A percentile compares a stretch with the other conserved stretches of the same genome.
phyloP scores from a whole-genome alignment of 2,888 invertebrate genomes.

The Parelbella ahira region DNA sequence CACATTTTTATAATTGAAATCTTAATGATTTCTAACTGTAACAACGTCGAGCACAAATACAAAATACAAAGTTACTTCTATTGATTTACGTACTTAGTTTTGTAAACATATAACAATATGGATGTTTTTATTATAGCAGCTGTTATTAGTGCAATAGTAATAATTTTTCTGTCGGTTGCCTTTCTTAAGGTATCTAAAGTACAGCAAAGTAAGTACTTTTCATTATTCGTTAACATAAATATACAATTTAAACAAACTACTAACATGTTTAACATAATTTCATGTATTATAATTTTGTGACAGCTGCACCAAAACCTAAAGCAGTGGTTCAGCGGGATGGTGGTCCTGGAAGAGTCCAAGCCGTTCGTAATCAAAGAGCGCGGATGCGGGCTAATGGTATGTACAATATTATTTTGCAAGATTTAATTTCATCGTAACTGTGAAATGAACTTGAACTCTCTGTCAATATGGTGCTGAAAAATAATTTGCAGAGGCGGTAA shows the following conservation, averaged over 20 bases:
- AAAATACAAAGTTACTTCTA: too few species aligned
- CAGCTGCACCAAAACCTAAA: slow-evolving; percentile 57
- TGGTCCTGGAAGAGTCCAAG: slow-evolving; percentile 84
- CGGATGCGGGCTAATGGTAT: slow-evolving; percentile 81
- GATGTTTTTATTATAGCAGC: slow-evolving; percentile 70
- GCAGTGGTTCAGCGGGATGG: slow-evolving; percentile 73
- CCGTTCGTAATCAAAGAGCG: slow-evolving; percentile 86
- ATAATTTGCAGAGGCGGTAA: too few species aligned
- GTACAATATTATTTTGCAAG: too few species aligned
- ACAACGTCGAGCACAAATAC: too few species aligned
- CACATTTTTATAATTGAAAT: too few species aligned
- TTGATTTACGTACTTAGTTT: background rate
- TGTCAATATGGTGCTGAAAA: too few species aligned
- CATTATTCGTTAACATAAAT: too few species aligned
- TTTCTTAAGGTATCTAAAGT: slow-evolving; percentile 56
- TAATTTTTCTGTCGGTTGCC: slow-evolving; percentile 53
- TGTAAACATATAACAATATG: slow-evolving; percentile 40
- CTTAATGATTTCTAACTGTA: too few species aligned
- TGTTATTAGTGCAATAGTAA: slow-evolving; percentile 61
- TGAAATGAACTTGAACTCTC: background rate
- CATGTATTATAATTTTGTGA: slow-evolving; percentile 10
- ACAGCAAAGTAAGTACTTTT: slow-evolving; percentile 46
- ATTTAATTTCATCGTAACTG: too few species aligned
- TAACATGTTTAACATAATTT: background rate
- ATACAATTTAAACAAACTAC: too few species aligned